A percentile compares a stretch with the other conserved stretches of the same genome.
Conservation (phyloP, 2,888 invertebrate species). For the Liodrosophila aerea region DNA sequence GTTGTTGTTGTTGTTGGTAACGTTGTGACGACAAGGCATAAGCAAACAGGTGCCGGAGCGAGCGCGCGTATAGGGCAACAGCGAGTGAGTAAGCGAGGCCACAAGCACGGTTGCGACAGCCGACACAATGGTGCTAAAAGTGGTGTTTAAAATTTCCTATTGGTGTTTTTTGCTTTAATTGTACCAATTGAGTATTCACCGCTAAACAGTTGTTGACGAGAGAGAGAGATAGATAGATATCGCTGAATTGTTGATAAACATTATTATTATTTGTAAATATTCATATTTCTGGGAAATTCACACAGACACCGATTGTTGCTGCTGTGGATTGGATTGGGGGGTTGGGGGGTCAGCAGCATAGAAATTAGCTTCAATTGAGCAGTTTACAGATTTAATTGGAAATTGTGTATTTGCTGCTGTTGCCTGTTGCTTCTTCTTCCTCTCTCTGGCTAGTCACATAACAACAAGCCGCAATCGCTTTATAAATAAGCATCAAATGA, state of each 20-base stretch:
- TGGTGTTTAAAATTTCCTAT: too few relatives aligned
- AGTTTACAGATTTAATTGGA: conserved; percentile 66
- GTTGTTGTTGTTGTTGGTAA: conserved; percentile 45
- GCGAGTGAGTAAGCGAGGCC: conserved; percentile 16
- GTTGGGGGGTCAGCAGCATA: conserved; percentile 18
- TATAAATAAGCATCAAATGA: conserved; percentile 57
- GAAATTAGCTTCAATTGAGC: conserved; percentile 71
- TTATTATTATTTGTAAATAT: conserved; percentile 48
- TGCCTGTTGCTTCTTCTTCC: conserved; percentile 19
- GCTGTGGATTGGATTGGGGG: background rate
- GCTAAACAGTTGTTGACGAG: too few relatives aligned
- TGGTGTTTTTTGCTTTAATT: too few relatives aligned
- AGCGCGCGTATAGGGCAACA: too few relatives aligned
- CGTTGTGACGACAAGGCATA: conserved; percentile 16
- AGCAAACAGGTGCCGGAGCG: conserved; percentile 63
- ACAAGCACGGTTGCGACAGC: too few relatives aligned
- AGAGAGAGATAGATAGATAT: conserved; percentile 12
- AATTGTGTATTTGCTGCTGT: conserved; percentile 32
- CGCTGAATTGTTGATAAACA: conserved; percentile 24
- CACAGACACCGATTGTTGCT: conserved; percentile 17
- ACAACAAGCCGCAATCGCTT: conserved; percentile 40
- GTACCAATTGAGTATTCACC: too few relatives aligned
- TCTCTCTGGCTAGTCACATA: conserved; percentile 30
- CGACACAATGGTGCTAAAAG: too few relatives aligned
- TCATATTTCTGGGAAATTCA: conserved; percentile 55